These are phyloP conservation scores for Orthosia cruda DNA, from an alignment of 2,888 invertebrate species.

Conservation along the genomic window DNA sequence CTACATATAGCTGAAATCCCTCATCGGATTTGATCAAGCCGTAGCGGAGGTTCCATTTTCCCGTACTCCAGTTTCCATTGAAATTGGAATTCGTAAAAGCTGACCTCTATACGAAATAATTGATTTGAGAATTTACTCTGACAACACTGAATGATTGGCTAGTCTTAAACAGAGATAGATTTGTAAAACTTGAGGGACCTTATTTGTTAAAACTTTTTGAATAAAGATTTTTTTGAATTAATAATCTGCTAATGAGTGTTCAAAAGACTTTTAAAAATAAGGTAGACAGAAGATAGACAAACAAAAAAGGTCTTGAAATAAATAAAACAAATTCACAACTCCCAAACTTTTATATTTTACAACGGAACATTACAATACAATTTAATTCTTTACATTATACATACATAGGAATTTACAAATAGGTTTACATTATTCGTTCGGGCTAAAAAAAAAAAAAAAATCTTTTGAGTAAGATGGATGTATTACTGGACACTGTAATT, in stretches of 20 bases:
- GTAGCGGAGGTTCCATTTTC: slow-evolving; percentile 14
- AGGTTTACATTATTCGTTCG: slow-evolving; percentile 40
- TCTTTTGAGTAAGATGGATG: slow-evolving; percentile 52
- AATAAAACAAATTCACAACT: slow-evolving; percentile 66
- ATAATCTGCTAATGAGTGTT: no score
- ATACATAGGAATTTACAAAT: slow-evolving; percentile 71
- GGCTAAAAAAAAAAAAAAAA: slow-evolving; percentile 46
- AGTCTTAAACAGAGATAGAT: not conserved
- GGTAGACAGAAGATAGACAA: not conserved
- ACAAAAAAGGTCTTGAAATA: not conserved
- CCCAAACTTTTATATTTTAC: slow-evolving; percentile 82
- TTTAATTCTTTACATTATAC: slow-evolving; percentile 71
- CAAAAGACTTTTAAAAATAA: no score
- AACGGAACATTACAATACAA: slow-evolving; percentile 83
- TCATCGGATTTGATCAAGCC: slow-evolving; percentile 22
- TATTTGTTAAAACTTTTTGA: no score
- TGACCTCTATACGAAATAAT: not conserved
- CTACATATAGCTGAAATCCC: not conserved
- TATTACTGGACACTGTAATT: slow-evolving; percentile 62
- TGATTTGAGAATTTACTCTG: not conserved
- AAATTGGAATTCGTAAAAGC: slow-evolving; percentile 14
- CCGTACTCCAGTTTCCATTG: slow-evolving; percentile 4
- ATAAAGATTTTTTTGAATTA: no score
- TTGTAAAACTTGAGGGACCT: no score
- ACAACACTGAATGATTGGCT: not conserved